phyloP scores from a whole-genome alignment of 2,113 vertebrate genomes.

The Colistium nudipinnis region DNA sequence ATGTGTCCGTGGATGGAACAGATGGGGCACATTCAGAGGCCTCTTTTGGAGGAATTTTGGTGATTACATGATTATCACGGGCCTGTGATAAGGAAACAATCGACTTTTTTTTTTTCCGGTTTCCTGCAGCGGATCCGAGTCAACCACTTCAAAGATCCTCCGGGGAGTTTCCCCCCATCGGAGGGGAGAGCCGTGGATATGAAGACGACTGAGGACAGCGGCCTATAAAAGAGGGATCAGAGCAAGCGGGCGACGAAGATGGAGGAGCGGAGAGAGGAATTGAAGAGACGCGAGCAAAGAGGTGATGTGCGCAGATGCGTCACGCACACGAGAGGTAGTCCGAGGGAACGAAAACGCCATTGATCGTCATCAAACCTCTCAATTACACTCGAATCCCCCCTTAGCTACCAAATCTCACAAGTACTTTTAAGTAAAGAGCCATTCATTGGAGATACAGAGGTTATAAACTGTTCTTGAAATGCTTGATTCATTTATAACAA shows the following conservation, averaged over 20 bases:
- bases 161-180: neutral
- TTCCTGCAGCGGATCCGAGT: slow-evolving; percentile 17
- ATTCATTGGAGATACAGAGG: slow-evolving; percentile 28
- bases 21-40: neutral
- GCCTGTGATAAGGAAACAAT: neutral
- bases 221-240: slow-evolving; percentile 18
- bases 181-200: slow-evolving; percentile 2
- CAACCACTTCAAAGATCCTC: neutral
- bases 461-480: slow-evolving; percentile 21
- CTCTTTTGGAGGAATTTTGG: too few species aligned
- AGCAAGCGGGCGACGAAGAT: slow-evolving; percentile 16
- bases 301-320: slow-evolving; percentile 35
- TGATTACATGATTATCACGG: neutral
- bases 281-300: slow-evolving; percentile 22
- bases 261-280: slow-evolving; percentile 9
- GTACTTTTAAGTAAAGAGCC: slow-evolving; percentile 40
- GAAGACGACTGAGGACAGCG: slow-evolving; percentile 15
- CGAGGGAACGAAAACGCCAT: slow-evolving; percentile 27
- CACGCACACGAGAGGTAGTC: slow-evolving; percentile 42
- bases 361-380: slow-evolving; percentile 45
- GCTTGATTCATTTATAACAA: slow-evolving; percentile 13
- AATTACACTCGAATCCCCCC: slow-evolving; percentile 35
- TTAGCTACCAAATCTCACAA: slow-evolving; percentile 24
- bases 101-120: slow-evolving; percentile 3
- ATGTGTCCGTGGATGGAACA: neutral